Evolutionary conservation across 2,888 invertebrate genomes (phyloP).

Genomic region (Oegoconia quadripuncta): DNA sequence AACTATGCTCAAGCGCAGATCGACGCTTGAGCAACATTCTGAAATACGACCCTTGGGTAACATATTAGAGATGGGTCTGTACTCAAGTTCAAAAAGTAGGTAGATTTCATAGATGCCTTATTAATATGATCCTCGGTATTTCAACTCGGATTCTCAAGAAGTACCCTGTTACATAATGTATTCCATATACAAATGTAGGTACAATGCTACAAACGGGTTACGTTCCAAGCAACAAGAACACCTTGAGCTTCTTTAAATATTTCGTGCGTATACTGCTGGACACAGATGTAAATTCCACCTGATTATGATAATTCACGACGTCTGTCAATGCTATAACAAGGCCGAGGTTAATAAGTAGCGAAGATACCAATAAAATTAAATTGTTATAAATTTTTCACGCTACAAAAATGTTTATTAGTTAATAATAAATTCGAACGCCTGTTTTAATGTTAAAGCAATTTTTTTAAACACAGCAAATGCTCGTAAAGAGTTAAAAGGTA

Average conservation of each 20-base stretch:
- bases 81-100: no score
- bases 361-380: conserved; percentile 1
- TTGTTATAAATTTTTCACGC: neutral
- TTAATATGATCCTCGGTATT: no score
- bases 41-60: no score
- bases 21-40: no score
- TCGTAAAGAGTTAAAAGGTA: neutral
- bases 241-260: conserved; percentile 52
- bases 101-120: no score
- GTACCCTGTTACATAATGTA: no score
- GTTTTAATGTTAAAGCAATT: neutral
- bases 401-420: neutral
- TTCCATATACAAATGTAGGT: no score
- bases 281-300: conserved; percentile 7
- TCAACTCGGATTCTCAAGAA: no score
- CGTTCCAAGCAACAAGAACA: conserved; percentile 38
- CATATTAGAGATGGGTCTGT: no score
- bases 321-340: conserved; percentile 28
- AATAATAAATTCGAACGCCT: neutral
- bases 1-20: no score
- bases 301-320: conserved; percentile 22
- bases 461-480: neutral
- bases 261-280: conserved; percentile 22
- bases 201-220: conserved; percentile 11
- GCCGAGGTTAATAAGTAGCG: conserved; percentile 14